A percentile compares a stretch with the other conserved stretches of the same genome.
phyloP scores from a whole-genome alignment of 2,888 invertebrate genomes.

The Opisthograptis luteolata region DNA sequence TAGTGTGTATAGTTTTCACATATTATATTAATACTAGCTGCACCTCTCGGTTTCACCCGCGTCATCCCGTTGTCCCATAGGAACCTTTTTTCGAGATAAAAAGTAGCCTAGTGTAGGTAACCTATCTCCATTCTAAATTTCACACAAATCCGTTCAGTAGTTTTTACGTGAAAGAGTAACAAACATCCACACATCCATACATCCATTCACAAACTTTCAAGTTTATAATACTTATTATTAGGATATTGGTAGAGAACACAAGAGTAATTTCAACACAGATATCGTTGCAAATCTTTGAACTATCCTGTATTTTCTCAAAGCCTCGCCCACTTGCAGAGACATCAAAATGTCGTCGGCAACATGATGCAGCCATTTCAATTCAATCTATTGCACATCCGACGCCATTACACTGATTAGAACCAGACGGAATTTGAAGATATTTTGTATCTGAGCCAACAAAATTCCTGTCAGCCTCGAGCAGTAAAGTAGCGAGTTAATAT shows the following conservation, averaged over 20 bases:
- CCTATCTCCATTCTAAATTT: too few relatives aligned
- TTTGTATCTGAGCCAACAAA: conserved; percentile 34
- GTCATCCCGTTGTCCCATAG: too few relatives aligned
- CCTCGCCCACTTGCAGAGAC: conserved; percentile 17
- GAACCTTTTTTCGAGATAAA: too few relatives aligned
- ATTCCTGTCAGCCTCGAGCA: conserved; percentile 28
- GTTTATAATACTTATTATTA: too few relatives aligned
- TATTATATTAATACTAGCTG: too few relatives aligned
- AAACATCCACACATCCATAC: too few relatives aligned
- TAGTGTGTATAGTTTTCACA: too few relatives aligned
- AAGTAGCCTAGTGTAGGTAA: too few relatives aligned
- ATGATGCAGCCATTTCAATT: conserved; percentile 14
- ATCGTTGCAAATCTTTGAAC: conserved; percentile 7
- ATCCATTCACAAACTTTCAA: too few relatives aligned
- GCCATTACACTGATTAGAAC: conserved; percentile 34
- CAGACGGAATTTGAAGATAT: conserved; percentile 30
- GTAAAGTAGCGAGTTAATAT: conserved; percentile 37
- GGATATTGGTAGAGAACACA: background rate
- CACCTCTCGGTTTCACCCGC: too few relatives aligned
- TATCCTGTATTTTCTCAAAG: conserved; percentile 15
- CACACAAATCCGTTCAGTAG: too few relatives aligned
- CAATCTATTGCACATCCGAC: conserved; percentile 25
- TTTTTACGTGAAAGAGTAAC: too few relatives aligned
- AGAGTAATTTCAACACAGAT: conserved; percentile 6
- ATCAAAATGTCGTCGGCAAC: conserved; percentile 23